Base-by-base conservation (phyloP, 1,140 invertebrate species). In the Drosophila nebulosa region DNA sequence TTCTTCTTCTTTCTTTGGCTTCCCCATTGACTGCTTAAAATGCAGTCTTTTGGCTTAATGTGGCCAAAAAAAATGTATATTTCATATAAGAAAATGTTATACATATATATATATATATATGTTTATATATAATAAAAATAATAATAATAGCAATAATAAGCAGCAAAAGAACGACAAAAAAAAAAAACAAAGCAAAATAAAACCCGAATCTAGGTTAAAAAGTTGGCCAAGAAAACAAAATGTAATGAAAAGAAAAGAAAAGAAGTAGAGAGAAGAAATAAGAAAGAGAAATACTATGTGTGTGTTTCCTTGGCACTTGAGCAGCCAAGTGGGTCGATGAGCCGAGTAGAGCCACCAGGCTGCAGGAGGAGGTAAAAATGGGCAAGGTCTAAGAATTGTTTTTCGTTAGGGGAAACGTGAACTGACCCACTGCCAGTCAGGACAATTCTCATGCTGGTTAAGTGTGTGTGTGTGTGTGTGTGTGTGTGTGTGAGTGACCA, bases 121-220 rank as follows among this genome's bases (percentile, higher is more conserved):
- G 12, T 39, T 14, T 39, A n/a, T 42, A 42, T 42, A 46, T 46
- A 46, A 46, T 36, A 36, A 36, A n/a, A 36, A 36, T n/a, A 36
- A 36, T 46, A 46, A 46, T 46, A 32, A 32, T 32, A 32, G 12
- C 10, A 32, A 32, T 30, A 30, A 70, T 71, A 46, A 56, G 32
- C 27, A 61, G 57, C 22, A 67, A 9, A 63, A 22, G 21, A 53
- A n/a, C n/a, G n/a, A n/a, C n/a, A n/a, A n/a, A n/a, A n/a, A n/a
- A n/a, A n/a, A 24, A 16, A 7, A 46, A 36, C 18, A 52, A 57
- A 51, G 42, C 39, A 57, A 53, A 60, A 66, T 36, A 22, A 35
- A 36, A 61, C 10, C n/a, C 12, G 79, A 85, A 84, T 84, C 62
- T 84, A 77, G 76, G 76, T 80, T 85, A 84, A 76, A 73, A 79